Evolutionary conservation across 1,140 invertebrate species (phyloP).

Genomic region (Drosophila pallidifrons): DNA sequence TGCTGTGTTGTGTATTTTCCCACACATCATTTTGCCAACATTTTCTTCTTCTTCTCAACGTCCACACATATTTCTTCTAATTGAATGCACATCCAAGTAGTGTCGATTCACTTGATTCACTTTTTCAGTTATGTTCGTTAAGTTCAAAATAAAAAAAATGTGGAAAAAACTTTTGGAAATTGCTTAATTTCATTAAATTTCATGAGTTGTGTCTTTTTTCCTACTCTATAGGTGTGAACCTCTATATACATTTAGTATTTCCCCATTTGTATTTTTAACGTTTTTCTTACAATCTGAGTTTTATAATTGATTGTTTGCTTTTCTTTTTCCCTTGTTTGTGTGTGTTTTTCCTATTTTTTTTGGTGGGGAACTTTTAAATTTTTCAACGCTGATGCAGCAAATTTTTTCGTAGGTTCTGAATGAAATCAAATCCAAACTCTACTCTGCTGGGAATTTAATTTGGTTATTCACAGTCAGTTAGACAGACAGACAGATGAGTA

Average conservation of each 20-base stretch:
- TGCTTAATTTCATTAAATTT: slow-evolving; percentile 75
- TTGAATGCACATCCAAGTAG: slow-evolving; percentile 67
- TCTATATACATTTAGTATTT: slow-evolving; percentile 9
- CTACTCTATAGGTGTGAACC: slow-evolving; percentile 37
- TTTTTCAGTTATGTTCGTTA: slow-evolving; percentile 22
- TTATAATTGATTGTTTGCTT: slow-evolving; percentile 52
- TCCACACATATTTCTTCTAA: slow-evolving; percentile 70
- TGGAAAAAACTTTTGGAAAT: slow-evolving; percentile 40
- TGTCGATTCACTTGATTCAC: slow-evolving; percentile 19
- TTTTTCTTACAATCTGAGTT: slow-evolving; percentile 25
- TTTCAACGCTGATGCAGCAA: slow-evolving; percentile 37
- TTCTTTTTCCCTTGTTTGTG: not conserved
- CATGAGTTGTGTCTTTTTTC: slow-evolving; percentile 60
- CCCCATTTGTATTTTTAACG: not conserved
- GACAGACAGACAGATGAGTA: not conserved
- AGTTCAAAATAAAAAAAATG: no score
- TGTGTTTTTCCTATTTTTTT: slow-evolving; percentile 2
- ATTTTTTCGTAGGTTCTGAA: slow-evolving; percentile 26
- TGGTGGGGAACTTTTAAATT: slow-evolving; percentile 13
- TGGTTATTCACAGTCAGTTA: not conserved
- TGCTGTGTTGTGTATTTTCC: slow-evolving; percentile 59
- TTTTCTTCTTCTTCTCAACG: slow-evolving; percentile 58
- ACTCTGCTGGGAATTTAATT: slow-evolving; percentile 26
- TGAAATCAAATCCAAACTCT: slow-evolving; percentile 26
- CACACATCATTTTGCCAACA: slow-evolving; percentile 64